Base-by-base conservation (phyloP, 1,140 invertebrate genomes). In the Nylanderia fulva region DNA sequence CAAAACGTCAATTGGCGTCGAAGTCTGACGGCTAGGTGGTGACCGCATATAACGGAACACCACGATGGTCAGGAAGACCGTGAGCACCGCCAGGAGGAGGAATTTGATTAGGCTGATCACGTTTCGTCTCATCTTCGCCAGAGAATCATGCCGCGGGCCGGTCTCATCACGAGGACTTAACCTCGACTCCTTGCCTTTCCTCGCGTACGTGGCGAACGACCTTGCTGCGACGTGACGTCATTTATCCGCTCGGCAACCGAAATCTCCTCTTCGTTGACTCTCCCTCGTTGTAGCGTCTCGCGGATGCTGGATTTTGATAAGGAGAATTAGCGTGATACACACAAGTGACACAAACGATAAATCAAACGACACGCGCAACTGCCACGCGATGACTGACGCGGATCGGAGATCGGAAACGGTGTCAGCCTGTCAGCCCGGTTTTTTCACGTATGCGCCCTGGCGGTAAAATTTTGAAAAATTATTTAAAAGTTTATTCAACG, bases 91-190 rank as follows among this genome's bases (percentile, higher is more conserved):
- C n/a, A 95, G 85, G 18, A 92, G 88, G 61, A 93, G 87, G 83
- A 95, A 95, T 85, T 95, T 95, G 39, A 95, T 85, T 77, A 94
- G 86, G 91, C 94, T 95, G 86, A 95, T 91, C 42, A 94, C 91
- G 92, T 95, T 95, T 58, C 94, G 93, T 88, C 91, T 94, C 94
- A 95, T 95, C 85, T 87, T 95, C 75, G 76, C 76, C 84, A 69
- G 63, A 52, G 74, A 52, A 63, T 84, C 90, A 91, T 92, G 79
- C 85, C 84, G 87, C 45, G 60, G 15, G 4, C 63, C 77, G 61
- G 29, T n/a, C n/a, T 71, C 60, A n/a, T 21, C 24, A 58, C 66
- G 52, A 45, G 13, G 42, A 82, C 64, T 72, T 82, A 82, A 82
- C 77, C 77, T 82, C 66, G 45, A 60, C 52, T 42, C 72, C 52